Evolutionary conservation across 2,113 vertebrate species (phyloP).

Genomic region (Hassar affinis): DNA sequence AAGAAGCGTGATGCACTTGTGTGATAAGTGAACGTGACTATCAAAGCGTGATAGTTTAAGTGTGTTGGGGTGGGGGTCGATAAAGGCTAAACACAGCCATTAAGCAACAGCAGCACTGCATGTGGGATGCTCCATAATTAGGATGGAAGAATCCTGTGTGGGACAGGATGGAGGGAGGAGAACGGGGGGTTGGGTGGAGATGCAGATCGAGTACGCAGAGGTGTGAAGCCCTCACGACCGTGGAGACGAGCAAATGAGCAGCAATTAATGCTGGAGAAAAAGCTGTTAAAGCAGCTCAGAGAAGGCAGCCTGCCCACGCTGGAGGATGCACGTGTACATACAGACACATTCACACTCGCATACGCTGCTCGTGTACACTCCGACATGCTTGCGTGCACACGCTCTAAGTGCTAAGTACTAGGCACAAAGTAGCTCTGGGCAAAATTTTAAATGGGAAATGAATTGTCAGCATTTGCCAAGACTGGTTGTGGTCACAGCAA

Average conservation of each 20-base stretch:
- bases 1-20: conserved; percentile 21
- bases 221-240: conserved; percentile 32
- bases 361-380: background rate
- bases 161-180: conserved; percentile 19
- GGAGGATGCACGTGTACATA: conserved; percentile 21
- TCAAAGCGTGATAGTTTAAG: background rate
- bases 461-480: background rate
- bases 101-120: background rate
- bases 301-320: conserved; percentile 18
- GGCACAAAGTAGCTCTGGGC: background rate
- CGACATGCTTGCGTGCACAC: background rate
- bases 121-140: conserved; percentile 44
- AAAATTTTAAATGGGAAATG: background rate
- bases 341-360: background rate
- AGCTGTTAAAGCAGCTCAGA: conserved; percentile 11
- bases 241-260: conserved; percentile 25
- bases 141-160: conserved; percentile 21
- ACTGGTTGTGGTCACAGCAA: background rate
- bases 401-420: background rate
- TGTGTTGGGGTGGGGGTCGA: background rate
- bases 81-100: conserved; percentile 7
- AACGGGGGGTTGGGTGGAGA: background rate
- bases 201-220: conserved; percentile 20
- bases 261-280: conserved; percentile 34
- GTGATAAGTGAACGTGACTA: background rate